Conservation (phyloP, 2,888 invertebrate genomes). For the Caenorhabditis uteleia region DNA sequence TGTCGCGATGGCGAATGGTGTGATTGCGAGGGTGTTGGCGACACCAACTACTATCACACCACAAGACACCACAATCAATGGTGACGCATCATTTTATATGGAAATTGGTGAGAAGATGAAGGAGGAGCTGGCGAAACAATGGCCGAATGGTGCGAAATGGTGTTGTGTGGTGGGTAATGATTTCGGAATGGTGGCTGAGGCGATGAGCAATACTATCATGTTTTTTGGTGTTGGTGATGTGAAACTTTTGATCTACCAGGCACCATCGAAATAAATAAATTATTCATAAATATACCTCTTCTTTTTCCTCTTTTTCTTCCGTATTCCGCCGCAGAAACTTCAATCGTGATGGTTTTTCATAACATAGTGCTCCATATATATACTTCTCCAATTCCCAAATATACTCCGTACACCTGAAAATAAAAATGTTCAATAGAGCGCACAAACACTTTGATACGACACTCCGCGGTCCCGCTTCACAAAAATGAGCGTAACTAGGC, state of each 20-base stretch:
- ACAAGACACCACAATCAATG: too few relatives aligned
- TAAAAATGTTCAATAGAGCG: not conserved
- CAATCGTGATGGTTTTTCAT: slow-evolving; percentile 47
- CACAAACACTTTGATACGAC: not conserved
- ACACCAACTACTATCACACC: too few relatives aligned
- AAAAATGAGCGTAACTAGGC: not conserved
- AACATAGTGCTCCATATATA: slow-evolving; percentile 72
- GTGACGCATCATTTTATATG: too few relatives aligned
- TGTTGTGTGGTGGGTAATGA: slow-evolving; percentile 17
- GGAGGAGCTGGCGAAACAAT: slow-evolving; percentile 3
- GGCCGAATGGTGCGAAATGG: not conserved
- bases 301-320: slow-evolving; percentile 34
- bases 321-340: slow-evolving; percentile 40
- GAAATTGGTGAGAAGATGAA: slow-evolving; percentile 1
- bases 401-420: slow-evolving; percentile 82
- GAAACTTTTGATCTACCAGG: slow-evolving; percentile 14
- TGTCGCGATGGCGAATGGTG: slow-evolving; percentile 2
- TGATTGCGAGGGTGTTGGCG: slow-evolving; percentile 1
- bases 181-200: slow-evolving; percentile 13
- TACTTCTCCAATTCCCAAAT: slow-evolving; percentile 89
- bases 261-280: not conserved
- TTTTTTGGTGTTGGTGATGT: slow-evolving; percentile 30
- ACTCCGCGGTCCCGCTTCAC: too few relatives aligned
- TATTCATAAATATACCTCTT: slow-evolving; percentile 9
- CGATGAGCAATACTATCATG: slow-evolving; percentile 14